phyloP scores from a whole-genome alignment of 2,113 vertebrate species.

The Centropristis striata region DNA sequence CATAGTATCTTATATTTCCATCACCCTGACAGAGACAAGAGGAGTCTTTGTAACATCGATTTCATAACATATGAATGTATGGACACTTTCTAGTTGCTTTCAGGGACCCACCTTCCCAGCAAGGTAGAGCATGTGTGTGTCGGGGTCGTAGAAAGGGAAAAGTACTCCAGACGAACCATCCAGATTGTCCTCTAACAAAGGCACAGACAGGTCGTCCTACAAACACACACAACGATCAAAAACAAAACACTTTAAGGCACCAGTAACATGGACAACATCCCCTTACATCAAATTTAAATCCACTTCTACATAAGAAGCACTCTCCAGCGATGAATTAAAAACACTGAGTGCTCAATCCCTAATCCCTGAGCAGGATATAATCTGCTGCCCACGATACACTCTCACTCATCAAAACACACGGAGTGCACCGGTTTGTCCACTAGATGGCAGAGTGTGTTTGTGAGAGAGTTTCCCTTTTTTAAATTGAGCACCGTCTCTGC shows the following conservation, averaged over 20 bases:
- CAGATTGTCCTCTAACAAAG: slow-evolving; percentile 91
- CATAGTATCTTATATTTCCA: slow-evolving; percentile 95
- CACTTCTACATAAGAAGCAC: slow-evolving; percentile 47
- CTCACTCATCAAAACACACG: slow-evolving; percentile 32
- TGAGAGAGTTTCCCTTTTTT: background rate
- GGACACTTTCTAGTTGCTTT: background rate
- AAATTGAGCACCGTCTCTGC: no score
- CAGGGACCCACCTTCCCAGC: slow-evolving; percentile 90
- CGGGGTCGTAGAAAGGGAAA: slow-evolving; percentile 93
- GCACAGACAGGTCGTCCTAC: slow-evolving; percentile 91
- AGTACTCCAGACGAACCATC: slow-evolving; percentile 91
- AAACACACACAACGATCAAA: slow-evolving; percentile 30
- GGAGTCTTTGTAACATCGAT: background rate
- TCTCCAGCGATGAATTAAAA: slow-evolving; percentile 54
- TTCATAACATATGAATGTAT: background rate
- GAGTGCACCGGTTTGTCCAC: slow-evolving; percentile 59
- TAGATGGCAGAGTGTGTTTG: slow-evolving; percentile 69
- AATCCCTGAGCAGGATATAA: slow-evolving; percentile 65
- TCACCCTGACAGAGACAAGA: slow-evolving; percentile 87
- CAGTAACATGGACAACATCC: background rate
- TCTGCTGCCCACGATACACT: slow-evolving; percentile 44
- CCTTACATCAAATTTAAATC: slow-evolving; percentile 51
- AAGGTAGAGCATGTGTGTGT: slow-evolving; percentile 93
- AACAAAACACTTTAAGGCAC: slow-evolving; percentile 10
- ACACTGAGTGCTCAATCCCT: slow-evolving; percentile 50